phyloP scores from a whole-genome alignment of 1,140 invertebrate genomes.

The Monomorium pharaonis region DNA sequence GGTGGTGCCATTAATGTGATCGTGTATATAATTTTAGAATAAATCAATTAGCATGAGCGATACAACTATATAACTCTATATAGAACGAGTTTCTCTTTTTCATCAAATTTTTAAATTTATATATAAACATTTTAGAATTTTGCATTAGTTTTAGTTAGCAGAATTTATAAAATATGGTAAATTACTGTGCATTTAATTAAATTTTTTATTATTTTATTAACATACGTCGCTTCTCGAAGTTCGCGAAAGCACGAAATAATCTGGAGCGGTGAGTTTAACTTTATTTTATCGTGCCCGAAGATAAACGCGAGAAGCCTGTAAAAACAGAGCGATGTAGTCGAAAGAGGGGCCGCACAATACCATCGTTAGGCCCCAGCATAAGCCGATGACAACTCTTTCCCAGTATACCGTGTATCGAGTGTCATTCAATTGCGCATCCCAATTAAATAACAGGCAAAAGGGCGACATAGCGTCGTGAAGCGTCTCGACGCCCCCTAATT shows the following conservation, averaged over 20 bases:
- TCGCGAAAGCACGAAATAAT: not conserved
- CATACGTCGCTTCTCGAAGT: not conserved
- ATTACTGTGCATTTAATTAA: constrained; percentile 6
- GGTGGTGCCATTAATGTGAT: not conserved
- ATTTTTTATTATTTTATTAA: constrained; percentile 21
- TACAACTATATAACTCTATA: not conserved
- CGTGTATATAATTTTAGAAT: not conserved
- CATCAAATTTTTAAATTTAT: not conserved
- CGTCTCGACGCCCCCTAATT: constrained; percentile 83
- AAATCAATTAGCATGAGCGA: not conserved
- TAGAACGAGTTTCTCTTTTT: not conserved
- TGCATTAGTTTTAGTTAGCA: not conserved
- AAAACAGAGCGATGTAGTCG: constrained; percentile 61
- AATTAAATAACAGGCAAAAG: constrained; percentile 86
- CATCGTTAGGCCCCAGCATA: constrained; percentile 69
- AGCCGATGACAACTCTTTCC: constrained; percentile 78
- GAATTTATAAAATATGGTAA: not conserved
- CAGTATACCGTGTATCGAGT: constrained; percentile 79
- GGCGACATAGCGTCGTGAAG: constrained; percentile 84
- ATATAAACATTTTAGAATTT: not conserved
- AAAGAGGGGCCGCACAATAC: constrained; percentile 74
- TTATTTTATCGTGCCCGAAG: constrained; percentile 17
- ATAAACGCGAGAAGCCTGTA: constrained; percentile 58
- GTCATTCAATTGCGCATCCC: constrained; percentile 85
- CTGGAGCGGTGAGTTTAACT: not conserved